Conservation (phyloP, 2,888 invertebrate species). For the Ophion obscuratus region DNA sequence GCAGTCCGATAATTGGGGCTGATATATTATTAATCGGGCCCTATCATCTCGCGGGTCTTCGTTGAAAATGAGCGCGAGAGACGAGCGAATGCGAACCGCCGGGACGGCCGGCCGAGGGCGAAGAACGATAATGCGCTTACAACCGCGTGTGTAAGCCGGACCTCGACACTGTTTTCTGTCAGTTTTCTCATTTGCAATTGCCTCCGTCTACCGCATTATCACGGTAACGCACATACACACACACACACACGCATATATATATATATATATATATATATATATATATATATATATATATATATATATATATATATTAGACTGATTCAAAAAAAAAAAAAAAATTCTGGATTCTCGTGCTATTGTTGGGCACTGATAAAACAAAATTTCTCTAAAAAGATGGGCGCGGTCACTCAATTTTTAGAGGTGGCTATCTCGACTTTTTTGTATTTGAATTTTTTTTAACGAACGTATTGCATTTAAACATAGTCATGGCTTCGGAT, state of each 20-base stretch:
- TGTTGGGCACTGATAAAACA: too few species aligned
- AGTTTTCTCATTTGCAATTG: slow-evolving; percentile 63
- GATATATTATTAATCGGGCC: slow-evolving; percentile 10
- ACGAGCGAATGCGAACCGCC: slow-evolving; percentile 9
- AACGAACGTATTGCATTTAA: too few species aligned
- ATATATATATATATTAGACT: too few species aligned
- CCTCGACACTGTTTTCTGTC: slow-evolving; percentile 57
- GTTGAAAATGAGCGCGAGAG: neutral
- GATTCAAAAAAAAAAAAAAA: too few species aligned
- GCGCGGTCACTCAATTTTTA: too few species aligned
- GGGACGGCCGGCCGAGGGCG: slow-evolving; percentile 6
- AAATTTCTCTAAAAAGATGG: too few species aligned
- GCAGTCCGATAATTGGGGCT: neutral
- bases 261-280: too few species aligned
- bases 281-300: too few species aligned
- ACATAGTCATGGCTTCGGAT: too few species aligned
- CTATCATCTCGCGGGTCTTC: neutral
- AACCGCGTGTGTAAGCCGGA: slow-evolving; percentile 35
- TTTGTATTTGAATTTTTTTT: too few species aligned
- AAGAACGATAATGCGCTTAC: slow-evolving; percentile 44
- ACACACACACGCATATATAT: neutral
- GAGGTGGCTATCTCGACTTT: too few species aligned
- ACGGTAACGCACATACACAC: neutral
- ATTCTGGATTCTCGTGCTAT: too few species aligned
- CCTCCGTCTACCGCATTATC: slow-evolving; percentile 26